These are phyloP conservation scores for Eulemur macaco DNA, from an alignment of 2,113 vertebrate species.

Conservation along the genomic window DNA sequence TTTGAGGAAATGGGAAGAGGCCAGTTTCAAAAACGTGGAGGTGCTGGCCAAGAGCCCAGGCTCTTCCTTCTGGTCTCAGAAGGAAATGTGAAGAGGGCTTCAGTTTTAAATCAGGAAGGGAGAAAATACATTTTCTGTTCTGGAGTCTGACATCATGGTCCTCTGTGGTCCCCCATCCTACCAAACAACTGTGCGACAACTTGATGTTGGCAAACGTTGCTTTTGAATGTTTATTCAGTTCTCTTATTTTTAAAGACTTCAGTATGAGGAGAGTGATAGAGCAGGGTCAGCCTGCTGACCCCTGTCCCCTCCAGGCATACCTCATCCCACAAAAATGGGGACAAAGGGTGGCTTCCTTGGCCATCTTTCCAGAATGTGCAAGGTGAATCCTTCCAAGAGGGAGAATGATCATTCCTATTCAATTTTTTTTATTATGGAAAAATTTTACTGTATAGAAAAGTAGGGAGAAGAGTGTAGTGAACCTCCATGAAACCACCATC, in stretches of 20 bases:
- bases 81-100: neutral
- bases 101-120: neutral
- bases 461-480: neutral
- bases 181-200: neutral
- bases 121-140: neutral
- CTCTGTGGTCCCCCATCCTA: neutral
- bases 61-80: conserved; percentile 6
- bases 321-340: neutral
- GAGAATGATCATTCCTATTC: neutral
- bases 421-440: neutral
- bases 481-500: neutral
- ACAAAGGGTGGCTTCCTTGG: neutral
- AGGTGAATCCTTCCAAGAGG: neutral
- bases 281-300: neutral
- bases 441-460: neutral
- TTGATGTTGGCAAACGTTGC: neutral
- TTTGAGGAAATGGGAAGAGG: conserved; percentile 29
- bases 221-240: neutral
- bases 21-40: neutral
- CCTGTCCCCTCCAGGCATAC: neutral
- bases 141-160: neutral
- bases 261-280: no score
- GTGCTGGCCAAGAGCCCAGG: conserved; percentile 48
- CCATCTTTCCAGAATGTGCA: neutral
- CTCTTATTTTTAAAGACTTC: neutral